phyloP scores from a whole-genome alignment of 2,797 vertebrate species.

The Natrix natrix region DNA sequence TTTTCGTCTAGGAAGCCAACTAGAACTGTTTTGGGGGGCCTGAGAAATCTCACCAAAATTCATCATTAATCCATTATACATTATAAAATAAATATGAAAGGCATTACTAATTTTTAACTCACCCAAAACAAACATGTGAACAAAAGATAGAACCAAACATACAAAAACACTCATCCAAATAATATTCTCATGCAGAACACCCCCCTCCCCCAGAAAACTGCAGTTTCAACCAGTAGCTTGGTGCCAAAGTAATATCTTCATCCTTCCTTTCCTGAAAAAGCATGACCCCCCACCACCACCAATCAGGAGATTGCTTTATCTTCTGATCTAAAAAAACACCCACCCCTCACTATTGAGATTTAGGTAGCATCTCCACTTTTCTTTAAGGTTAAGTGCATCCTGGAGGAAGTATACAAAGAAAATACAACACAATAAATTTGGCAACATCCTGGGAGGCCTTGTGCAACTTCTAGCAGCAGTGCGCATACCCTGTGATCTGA shows the following conservation, averaged over 20 bases:
- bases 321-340: not conserved
- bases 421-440: not conserved
- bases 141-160: not conserved
- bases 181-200: not conserved
- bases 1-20: not conserved
- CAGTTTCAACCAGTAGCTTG: not conserved
- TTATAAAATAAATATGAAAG: not conserved
- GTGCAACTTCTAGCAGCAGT: not conserved
- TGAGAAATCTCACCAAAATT: not conserved
- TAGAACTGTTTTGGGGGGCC: not conserved
- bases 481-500: not conserved
- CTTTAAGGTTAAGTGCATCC: not conserved
- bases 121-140: not conserved
- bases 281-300: not conserved
- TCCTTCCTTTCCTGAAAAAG: not conserved
- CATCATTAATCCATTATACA: not conserved
- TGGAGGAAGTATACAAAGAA: not conserved
- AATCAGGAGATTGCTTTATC: not conserved
- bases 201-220: not conserved
- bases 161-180: not conserved
- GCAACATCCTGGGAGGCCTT: not conserved
- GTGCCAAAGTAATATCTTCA: not conserved
- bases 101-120: not conserved
- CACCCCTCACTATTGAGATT: not conserved
- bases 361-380: not conserved